phyloP scores from a whole-genome alignment of 2,797 vertebrate species.

The Periparus ater region DNA sequence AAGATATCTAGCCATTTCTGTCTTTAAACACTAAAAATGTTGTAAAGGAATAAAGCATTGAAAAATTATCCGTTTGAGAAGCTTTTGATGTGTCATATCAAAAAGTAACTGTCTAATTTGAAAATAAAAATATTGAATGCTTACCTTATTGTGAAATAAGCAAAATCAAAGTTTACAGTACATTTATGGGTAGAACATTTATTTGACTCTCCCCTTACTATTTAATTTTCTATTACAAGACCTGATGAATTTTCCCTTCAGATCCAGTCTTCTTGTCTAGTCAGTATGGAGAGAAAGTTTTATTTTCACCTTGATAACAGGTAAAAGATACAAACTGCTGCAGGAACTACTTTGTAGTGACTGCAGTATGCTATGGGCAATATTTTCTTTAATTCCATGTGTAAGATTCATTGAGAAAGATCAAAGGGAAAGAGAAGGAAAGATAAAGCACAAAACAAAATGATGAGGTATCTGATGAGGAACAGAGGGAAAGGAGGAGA shows the following conservation, averaged over 20 bases:
- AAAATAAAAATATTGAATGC: not conserved
- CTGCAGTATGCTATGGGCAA: not conserved
- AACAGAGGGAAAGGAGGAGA: not conserved
- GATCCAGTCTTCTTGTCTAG: not conserved
- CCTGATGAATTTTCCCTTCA: not conserved
- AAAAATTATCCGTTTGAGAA: not conserved
- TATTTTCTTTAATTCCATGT: not conserved
- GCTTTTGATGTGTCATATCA: not conserved
- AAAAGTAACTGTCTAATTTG: not conserved
- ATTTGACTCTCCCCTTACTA: not conserved
- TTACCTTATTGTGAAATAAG: not conserved
- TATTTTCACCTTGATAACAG: not conserved
- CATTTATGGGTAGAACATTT: not conserved
- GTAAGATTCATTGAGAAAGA: not conserved
- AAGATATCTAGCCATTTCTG: not conserved
- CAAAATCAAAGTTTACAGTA: not conserved
- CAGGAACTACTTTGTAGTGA: not conserved
- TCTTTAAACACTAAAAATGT: not conserved
- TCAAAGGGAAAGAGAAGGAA: not conserved
- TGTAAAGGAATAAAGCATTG: not conserved
- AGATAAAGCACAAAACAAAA: not conserved
- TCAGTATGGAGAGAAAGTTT: not conserved
- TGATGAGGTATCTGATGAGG: not conserved
- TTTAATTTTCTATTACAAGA: not conserved
- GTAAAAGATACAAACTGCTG: not conserved